These are phyloP conservation scores for Drosophila parabipectinata DNA, from an alignment of 1,140 invertebrate genomes.

Conservation along the genomic window DNA sequence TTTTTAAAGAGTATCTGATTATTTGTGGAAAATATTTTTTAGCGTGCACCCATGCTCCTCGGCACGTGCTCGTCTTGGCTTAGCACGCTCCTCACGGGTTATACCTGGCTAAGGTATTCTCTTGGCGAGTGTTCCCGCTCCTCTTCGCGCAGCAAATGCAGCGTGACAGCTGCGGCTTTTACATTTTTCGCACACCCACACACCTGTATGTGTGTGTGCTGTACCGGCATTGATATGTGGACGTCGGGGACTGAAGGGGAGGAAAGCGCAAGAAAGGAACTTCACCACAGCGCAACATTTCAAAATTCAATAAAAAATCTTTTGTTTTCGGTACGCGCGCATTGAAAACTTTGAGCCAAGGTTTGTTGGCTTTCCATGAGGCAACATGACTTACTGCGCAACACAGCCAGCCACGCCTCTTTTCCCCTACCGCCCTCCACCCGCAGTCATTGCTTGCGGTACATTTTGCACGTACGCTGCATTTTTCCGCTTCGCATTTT, in stretches of 20 bases:
- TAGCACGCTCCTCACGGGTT: constrained; percentile 19
- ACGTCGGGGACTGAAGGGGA: constrained; percentile 15
- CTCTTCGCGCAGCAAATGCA: constrained; percentile 55
- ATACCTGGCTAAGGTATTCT: constrained; percentile 36
- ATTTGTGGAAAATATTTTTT: background rate
- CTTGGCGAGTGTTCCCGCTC: constrained; percentile 12
- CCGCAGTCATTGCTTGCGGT: constrained; percentile 58
- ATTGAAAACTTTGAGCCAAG: constrained; percentile 80
- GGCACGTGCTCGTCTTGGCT: constrained; percentile 34
- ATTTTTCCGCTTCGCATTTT: constrained; percentile 67
- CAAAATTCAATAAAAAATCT: constrained; percentile 82
- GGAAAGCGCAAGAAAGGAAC: background rate
- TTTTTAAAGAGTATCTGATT: constrained; percentile 1
- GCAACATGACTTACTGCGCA: constrained; percentile 64
- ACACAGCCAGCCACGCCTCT: background rate
- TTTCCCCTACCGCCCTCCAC: background rate
- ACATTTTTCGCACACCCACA: constrained; percentile 30
- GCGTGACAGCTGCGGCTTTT: constrained; percentile 77
- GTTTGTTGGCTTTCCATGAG: constrained; percentile 59
- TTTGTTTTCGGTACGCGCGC: constrained; percentile 68
- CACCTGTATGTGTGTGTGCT: background rate
- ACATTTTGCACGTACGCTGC: constrained; percentile 78
- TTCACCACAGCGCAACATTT: constrained; percentile 56
- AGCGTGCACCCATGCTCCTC: background rate
- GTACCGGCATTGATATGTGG: constrained; percentile 41